phyloP scores from a whole-genome alignment of 2,797 vertebrate genomes.

The Enteromius viviparus region DNA sequence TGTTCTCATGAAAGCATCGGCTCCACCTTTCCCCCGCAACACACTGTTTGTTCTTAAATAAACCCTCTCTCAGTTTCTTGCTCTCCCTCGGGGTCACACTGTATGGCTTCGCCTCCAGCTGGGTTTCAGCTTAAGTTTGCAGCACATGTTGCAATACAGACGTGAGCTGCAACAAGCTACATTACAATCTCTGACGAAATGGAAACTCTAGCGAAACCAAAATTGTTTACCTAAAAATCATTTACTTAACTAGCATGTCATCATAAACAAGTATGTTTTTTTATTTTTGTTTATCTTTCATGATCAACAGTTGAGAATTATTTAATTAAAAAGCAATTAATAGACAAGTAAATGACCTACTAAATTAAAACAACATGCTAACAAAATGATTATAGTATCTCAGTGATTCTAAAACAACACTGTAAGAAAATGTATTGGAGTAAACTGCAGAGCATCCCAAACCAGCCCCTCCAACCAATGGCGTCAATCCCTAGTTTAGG shows the following conservation, averaged over 20 bases:
- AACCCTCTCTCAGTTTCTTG: conserved; percentile 11
- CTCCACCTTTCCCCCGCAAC: neutral
- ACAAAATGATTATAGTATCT: neutral
- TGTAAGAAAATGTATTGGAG: neutral
- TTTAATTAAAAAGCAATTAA: no score
- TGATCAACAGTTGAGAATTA: neutral
- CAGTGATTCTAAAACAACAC: neutral
- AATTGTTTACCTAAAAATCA: neutral
- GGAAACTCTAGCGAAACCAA: neutral
- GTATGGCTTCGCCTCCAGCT: conserved; percentile 1
- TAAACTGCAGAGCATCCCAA: neutral
- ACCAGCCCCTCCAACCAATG: neutral
- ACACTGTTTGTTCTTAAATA: conserved; percentile 25
- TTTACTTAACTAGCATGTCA: neutral
- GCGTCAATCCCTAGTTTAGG: neutral
- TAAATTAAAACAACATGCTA: neutral
- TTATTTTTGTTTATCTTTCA: neutral
- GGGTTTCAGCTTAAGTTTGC: conserved; percentile 2
- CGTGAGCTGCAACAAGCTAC: neutral
- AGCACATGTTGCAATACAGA: conserved; percentile 14
- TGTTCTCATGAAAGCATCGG: neutral
- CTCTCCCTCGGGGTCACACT: conserved; percentile 14
- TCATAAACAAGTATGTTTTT: neutral
- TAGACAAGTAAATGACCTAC: no score
- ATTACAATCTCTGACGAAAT: neutral